Evolutionary conservation across 2,113 vertebrate genomes (phyloP).

Genomic region (Carettochelys insculpta): DNA sequence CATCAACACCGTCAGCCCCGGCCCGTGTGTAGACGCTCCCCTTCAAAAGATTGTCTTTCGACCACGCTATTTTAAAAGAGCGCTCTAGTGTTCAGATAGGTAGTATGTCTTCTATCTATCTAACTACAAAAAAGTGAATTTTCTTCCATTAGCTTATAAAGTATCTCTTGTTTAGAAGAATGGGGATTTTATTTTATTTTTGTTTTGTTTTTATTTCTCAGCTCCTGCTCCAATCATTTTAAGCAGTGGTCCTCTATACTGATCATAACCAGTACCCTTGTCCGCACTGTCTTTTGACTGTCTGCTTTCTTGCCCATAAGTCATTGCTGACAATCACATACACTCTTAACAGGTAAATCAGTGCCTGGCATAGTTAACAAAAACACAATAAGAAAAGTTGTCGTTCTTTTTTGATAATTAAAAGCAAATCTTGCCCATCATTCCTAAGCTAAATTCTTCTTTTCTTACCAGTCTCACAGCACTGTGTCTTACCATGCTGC

Average conservation of each 20-base stretch:
- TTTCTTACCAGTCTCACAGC: background rate
- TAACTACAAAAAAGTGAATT: background rate
- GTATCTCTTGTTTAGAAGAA: background rate
- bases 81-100: too few species aligned
- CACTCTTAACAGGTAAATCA: conserved; percentile 32
- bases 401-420: conserved; percentile 20
- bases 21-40: too few species aligned
- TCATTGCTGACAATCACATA: conserved; percentile 2
- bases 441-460: conserved; percentile 13
- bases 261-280: background rate
- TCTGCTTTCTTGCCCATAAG: background rate
- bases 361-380: background rate
- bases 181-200: background rate
- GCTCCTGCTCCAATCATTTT: background rate
- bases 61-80: too few species aligned
- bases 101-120: background rate
- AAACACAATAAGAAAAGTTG: conserved; percentile 31
- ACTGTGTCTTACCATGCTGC: conserved; percentile 16
- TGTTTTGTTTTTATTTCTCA: background rate
- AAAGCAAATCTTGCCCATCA: conserved; percentile 20
- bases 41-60: too few species aligned
- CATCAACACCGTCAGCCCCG: too few species aligned
- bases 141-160: background rate
- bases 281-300: background rate
- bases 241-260: background rate